A percentile compares a stretch with the other conserved stretches of the same genome.
Evolutionary conservation across 2,113 vertebrate species (phyloP).

Genomic region (Chaetops frenatus): DNA sequence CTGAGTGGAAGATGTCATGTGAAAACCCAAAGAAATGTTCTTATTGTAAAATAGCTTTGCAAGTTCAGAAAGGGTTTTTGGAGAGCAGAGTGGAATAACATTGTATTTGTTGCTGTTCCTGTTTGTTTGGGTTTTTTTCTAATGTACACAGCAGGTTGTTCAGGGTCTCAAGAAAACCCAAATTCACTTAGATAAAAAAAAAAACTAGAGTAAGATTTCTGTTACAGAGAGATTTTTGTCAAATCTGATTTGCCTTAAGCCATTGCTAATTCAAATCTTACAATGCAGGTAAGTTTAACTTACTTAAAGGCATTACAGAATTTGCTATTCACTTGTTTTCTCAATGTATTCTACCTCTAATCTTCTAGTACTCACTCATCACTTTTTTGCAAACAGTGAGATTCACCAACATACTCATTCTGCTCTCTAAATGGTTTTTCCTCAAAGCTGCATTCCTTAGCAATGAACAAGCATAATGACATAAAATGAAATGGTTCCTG

Average conservation of each 20-base stretch:
- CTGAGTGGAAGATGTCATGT: background rate
- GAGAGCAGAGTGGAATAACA: background rate
- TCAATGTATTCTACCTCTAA: background rate
- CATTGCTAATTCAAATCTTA: background rate
- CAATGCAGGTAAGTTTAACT: background rate
- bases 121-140: background rate
- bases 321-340: background rate
- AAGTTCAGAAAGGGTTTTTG: background rate
- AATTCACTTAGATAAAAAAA: background rate
- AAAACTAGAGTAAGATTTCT: background rate
- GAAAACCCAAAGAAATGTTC: background rate
- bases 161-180: background rate
- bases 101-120: background rate
- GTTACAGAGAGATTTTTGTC: background rate
- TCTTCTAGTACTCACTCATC: background rate
- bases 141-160: background rate
- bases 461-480: background rate
- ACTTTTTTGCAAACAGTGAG: background rate
- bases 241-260: background rate
- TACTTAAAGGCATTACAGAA: background rate
- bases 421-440: background rate
- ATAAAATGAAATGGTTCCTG: background rate
- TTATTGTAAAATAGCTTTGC: background rate
- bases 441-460: background rate
- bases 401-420: background rate